A percentile compares a stretch with the other conserved stretches of the same genome.
phyloP scores from a whole-genome alignment of 2,797 vertebrate species.

The Enteromius treurensis region DNA sequence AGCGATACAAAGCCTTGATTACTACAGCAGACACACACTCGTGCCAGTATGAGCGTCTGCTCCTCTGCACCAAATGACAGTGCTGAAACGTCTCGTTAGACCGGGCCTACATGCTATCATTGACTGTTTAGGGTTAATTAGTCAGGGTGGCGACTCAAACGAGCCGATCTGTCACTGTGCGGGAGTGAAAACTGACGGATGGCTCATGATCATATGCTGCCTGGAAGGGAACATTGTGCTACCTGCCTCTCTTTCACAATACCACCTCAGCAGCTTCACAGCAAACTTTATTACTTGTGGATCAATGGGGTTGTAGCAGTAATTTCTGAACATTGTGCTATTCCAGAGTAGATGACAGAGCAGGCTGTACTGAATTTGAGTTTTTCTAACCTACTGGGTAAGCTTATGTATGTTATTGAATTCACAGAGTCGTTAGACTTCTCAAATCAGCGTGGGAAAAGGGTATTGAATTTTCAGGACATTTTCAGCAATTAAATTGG shows the following conservation, averaged over 20 bases:
- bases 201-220: slow-evolving; percentile 34
- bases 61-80: slow-evolving; percentile 32
- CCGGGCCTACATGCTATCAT: slow-evolving; percentile 1
- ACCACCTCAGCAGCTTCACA: neutral
- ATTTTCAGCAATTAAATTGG: neutral
- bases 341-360: slow-evolving; percentile 19
- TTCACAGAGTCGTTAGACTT: neutral
- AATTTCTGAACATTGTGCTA: slow-evolving; percentile 17
- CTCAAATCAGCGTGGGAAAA: neutral
- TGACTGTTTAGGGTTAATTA: slow-evolving; percentile 36
- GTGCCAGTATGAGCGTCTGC: slow-evolving; percentile 22
- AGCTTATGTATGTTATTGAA: neutral
- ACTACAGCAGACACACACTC: slow-evolving; percentile 25
- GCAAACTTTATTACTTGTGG: slow-evolving; percentile 8
- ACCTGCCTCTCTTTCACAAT: neutral
- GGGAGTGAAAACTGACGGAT: slow-evolving; percentile 34
- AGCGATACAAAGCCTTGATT: slow-evolving; percentile 22
- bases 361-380: neutral
- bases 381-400: slow-evolving; percentile 2
- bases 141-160: slow-evolving; percentile 44
- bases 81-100: slow-evolving; percentile 36
- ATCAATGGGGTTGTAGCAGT: slow-evolving; percentile 19
- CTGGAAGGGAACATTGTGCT: slow-evolving; percentile 8
- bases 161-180: slow-evolving; percentile 24
- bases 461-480: neutral